phyloP scores from a whole-genome alignment of 2,113 vertebrate genomes.

The Austrofundulus limnaeus region DNA sequence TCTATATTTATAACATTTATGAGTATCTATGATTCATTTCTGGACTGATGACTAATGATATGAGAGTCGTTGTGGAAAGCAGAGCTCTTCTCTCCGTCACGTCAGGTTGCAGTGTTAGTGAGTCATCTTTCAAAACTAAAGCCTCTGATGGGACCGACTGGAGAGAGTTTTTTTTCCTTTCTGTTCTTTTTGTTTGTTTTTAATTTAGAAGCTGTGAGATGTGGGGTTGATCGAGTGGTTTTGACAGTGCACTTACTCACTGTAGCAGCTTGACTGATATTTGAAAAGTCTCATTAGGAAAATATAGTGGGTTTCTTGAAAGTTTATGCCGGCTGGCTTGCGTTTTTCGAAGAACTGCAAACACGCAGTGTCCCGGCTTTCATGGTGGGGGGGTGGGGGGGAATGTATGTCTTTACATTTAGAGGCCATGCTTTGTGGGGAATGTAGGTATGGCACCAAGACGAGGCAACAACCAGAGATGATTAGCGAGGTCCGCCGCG shows the following conservation, averaged over 20 bases:
- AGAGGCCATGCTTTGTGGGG: conserved; percentile 59
- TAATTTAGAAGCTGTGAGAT: conserved; percentile 34
- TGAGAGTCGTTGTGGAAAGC: conserved; percentile 55
- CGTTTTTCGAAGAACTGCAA: conserved; percentile 17
- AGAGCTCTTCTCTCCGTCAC: conserved; percentile 53
- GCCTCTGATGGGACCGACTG: conserved; percentile 60
- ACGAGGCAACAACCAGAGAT: conserved; percentile 73
- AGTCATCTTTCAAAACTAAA: conserved; percentile 68
- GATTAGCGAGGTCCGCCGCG: conserved; percentile 61
- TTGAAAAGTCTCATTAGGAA: conserved; percentile 61
- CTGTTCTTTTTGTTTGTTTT: conserved; percentile 10
- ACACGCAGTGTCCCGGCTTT: conserved; percentile 18
- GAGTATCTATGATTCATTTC: conserved; percentile 64
- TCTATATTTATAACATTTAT: conserved; percentile 78
- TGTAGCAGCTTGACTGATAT: conserved; percentile 69
- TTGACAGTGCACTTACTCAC: conserved; percentile 50
- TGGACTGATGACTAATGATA: conserved; percentile 67
- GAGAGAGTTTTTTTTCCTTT: conserved; percentile 26
- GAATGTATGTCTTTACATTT: conserved; percentile 47
- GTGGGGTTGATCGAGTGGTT: conserved; percentile 54
- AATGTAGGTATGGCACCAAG: conserved; percentile 75
- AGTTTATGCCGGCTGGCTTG: conserved; percentile 42
- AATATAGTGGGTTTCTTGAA: conserved; percentile 48
- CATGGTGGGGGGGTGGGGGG: too few species aligned
- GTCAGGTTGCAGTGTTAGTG: conserved; percentile 54